phyloP scores from a whole-genome alignment of 2,888 invertebrate species.

The Nomada ferruginata region DNA sequence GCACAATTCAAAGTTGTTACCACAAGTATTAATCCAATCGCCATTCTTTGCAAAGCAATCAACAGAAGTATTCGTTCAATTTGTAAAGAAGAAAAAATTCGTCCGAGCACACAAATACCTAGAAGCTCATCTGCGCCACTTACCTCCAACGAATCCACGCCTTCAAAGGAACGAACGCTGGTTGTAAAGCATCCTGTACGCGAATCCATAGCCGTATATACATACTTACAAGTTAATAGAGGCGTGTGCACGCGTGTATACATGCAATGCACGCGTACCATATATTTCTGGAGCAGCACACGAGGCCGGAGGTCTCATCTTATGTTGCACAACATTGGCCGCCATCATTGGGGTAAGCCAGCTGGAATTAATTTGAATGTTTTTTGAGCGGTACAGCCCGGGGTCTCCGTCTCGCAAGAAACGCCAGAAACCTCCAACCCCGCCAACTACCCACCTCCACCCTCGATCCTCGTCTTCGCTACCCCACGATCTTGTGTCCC shows the following conservation, averaged over 20 bases:
- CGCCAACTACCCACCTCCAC: constrained; percentile 31
- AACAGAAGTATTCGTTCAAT: too few species aligned
- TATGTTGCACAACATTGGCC: constrained; percentile 80
- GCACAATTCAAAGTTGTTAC: too few species aligned
- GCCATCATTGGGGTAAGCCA: constrained; percentile 80
- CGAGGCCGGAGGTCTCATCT: constrained; percentile 71
- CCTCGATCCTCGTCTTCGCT: constrained; percentile 51
- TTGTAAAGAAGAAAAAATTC: too few species aligned
- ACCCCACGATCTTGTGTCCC: constrained; percentile 62
- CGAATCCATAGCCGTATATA: not conserved
- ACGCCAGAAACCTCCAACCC: constrained; percentile 65
- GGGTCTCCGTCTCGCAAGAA: constrained; percentile 76
- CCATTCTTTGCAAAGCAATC: too few species aligned
- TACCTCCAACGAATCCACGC: too few species aligned
- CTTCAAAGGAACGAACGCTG: not conserved
- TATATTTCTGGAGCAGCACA: constrained; percentile 47
- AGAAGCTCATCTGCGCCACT: too few species aligned
- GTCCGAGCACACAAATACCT: too few species aligned
- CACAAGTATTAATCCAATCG: too few species aligned
- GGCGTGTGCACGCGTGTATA: constrained; percentile 13
- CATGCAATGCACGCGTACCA: constrained; percentile 29
- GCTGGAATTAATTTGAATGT: constrained; percentile 83
- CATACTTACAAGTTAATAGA: not conserved
- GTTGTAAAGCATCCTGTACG: constrained; percentile 5
- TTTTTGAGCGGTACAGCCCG: constrained; percentile 80